Evolutionary conservation across 92 coral and sea anemone genomes (phyloP).

Genomic region (Chrysogorgia sp.): DNA sequence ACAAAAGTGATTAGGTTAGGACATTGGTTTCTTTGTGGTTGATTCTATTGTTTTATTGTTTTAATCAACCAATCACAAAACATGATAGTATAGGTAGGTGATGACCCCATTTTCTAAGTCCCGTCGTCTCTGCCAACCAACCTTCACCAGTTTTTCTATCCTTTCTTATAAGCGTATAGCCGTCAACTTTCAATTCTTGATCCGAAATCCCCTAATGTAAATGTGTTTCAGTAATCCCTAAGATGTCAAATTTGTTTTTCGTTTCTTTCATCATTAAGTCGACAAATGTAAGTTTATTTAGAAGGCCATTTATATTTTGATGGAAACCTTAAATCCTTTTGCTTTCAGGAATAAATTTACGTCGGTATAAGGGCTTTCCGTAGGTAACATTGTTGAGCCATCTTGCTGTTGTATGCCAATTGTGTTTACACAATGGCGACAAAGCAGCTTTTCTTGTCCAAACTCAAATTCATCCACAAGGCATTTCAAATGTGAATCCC

Average conservation of each 20-base stretch:
- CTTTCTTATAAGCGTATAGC: neutral
- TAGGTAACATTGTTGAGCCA: neutral
- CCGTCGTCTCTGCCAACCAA: no score
- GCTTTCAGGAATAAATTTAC: neutral
- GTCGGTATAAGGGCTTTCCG: neutral
- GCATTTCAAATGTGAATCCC: no score
- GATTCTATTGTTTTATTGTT: no score
- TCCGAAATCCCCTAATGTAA: constrained; percentile 2
- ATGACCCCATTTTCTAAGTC: no score
- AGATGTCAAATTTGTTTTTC: no score
- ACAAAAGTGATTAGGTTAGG: no score
- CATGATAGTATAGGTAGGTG: no score
- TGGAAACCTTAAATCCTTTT: neutral
- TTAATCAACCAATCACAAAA: no score
- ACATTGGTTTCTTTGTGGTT: no score
- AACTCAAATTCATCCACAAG: constrained; percentile 17
- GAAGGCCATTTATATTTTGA: constrained; percentile 9
- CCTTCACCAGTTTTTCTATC: constrained; percentile 11
- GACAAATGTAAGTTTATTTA: constrained; percentile 6
- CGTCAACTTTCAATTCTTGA: constrained; percentile 3
- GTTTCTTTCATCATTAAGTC: constrained; percentile 28
- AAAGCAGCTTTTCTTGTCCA: constrained; percentile 1
- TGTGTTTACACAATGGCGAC: neutral
- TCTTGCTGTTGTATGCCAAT: neutral
- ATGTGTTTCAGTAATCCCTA: no score